phyloP scores from a whole-genome alignment of 2,888 invertebrate genomes.

The Drosophila fulvimacula region DNA sequence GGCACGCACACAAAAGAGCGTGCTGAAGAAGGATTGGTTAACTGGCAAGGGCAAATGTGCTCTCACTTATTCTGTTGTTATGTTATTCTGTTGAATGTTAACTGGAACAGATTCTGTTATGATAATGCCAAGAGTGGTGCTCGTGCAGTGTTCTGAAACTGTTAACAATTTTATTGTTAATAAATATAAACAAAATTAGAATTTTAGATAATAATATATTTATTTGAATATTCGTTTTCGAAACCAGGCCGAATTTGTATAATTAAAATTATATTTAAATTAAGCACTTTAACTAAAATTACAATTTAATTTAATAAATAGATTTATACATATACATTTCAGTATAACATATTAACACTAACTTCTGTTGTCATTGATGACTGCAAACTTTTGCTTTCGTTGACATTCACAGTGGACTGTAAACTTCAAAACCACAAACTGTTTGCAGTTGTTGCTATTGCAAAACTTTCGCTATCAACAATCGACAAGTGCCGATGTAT shows the following conservation, averaged over 20 bases:
- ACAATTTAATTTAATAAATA: too few relatives aligned
- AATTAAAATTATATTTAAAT: not conserved
- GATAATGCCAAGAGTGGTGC: conserved; percentile 1
- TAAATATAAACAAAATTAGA: not conserved
- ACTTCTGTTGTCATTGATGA: not conserved
- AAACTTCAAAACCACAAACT: conserved; percentile 70
- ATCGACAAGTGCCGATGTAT: conserved; percentile 29
- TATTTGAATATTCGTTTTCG: too few relatives aligned
- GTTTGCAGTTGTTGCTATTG: conserved; percentile 31
- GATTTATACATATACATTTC: not conserved
- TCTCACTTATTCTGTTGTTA: conserved; percentile 3
- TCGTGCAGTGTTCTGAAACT: not conserved
- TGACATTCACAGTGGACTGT: conserved; percentile 48
- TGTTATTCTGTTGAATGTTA: conserved; percentile 3
- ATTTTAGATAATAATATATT: not conserved
- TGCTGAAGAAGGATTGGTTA: conserved; percentile 14
- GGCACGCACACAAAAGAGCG: conserved; percentile 13
- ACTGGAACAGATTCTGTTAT: conserved; percentile 26
- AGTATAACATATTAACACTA: too few relatives aligned
- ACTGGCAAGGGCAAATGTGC: conserved; percentile 31
- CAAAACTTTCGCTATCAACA: conserved; percentile 70
- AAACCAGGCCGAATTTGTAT: not conserved
- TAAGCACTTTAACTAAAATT: not conserved
- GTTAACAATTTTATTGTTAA: not conserved
- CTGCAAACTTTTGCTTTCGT: conserved; percentile 2